Conservation (phyloP, 1,140 invertebrate species). For the Lepidurus couesii region DNA sequence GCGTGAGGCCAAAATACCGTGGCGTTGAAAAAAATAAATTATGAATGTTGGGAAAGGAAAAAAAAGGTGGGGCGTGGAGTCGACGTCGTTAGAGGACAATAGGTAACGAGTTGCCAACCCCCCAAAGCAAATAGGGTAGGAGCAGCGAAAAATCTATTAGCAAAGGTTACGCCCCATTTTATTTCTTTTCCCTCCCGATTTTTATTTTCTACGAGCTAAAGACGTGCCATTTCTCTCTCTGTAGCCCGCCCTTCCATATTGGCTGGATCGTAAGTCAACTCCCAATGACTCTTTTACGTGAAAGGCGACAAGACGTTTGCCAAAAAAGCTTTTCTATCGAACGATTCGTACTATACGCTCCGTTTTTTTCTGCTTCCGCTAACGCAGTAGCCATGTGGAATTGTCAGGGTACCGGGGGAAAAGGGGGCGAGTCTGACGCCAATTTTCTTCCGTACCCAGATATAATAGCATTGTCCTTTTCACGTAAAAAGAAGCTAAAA, state of each 20-base stretch:
- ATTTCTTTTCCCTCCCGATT: neutral
- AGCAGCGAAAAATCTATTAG: slow-evolving; percentile 16
- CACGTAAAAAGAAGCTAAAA: too few relatives aligned
- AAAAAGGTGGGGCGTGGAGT: neutral
- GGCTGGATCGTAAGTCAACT: slow-evolving; percentile 9
- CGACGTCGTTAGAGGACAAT: slow-evolving; percentile 3
- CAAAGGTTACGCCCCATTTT: slow-evolving; percentile 17
- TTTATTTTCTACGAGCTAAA: neutral
- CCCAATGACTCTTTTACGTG: slow-evolving; percentile 18
- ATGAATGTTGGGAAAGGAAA: slow-evolving; percentile 1
- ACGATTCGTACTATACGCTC: neutral
- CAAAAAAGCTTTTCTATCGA: neutral
- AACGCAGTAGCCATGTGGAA: neutral
- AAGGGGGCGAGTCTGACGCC: too few relatives aligned
- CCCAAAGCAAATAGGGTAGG: neutral
- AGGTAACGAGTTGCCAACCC: slow-evolving; percentile 13
- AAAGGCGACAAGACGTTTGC: slow-evolving; percentile 21
- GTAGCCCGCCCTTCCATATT: slow-evolving; percentile 17
- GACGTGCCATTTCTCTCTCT: neutral
- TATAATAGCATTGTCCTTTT: too few relatives aligned
- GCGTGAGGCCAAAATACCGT: neutral
- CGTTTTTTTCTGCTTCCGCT: neutral
- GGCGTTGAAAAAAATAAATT: neutral
- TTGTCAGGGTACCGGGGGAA: neutral
- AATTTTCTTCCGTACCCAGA: too few relatives aligned